Evolutionary conservation across 2,797 vertebrate genomes (phyloP).

Genomic region (Moxostoma hubbsi): DNA sequence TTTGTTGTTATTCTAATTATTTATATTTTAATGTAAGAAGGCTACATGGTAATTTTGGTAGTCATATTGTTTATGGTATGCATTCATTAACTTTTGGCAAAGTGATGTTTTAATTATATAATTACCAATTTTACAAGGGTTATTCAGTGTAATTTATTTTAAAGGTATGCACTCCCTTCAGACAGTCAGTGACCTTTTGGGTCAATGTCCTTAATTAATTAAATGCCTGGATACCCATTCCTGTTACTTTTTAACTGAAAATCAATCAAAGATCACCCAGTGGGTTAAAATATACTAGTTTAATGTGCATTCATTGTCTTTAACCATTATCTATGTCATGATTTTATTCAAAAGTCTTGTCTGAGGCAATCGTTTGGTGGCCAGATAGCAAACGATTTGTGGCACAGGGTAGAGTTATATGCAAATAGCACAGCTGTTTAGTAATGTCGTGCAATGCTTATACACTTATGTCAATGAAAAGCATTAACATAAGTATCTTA

Average conservation of each 20-base stretch:
- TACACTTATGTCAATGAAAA: not conserved
- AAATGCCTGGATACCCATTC: conserved; percentile 49
- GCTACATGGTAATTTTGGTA: too few relatives aligned
- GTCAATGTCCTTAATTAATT: conserved; percentile 1
- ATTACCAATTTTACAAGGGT: not conserved
- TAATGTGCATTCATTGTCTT: conserved; percentile 29
- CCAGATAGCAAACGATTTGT: not conserved
- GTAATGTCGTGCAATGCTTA: not conserved
- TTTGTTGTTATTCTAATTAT: too few relatives aligned
- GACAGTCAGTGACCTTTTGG: conserved; percentile 50
- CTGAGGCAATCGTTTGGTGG: not conserved
- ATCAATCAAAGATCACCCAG: conserved; percentile 41
- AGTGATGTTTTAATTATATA: not conserved
- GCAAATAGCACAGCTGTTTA: not conserved
- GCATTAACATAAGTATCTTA: conserved; percentile 5
- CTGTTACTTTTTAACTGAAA: conserved; percentile 59
- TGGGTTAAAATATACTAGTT: conserved; percentile 13
- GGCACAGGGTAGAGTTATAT: not conserved
- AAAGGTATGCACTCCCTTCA: conserved; percentile 52
- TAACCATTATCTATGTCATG: conserved; percentile 17
- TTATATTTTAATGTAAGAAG: not conserved
- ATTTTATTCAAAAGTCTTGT: conserved; percentile 17
- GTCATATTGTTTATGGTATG: not conserved
- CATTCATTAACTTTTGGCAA: not conserved
- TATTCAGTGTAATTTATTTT: conserved; percentile 12